These are phyloP conservation scores for Piaya cayana DNA, from an alignment of 2,113 vertebrate genomes.

Conservation along the genomic window DNA sequence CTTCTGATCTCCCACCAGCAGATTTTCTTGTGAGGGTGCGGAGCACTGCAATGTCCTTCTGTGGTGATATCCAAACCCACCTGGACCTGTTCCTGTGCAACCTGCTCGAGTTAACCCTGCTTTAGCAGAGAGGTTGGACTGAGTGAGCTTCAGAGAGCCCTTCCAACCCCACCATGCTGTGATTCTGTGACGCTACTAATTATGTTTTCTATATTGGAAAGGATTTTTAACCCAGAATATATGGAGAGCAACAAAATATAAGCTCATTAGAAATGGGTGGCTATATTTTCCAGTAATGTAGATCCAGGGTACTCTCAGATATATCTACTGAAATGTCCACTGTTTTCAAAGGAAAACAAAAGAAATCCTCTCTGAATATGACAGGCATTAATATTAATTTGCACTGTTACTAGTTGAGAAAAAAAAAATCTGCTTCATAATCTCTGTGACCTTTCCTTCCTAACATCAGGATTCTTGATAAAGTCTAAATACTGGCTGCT, in stretches of 20 bases:
- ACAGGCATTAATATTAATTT: background rate
- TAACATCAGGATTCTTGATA: conserved; percentile 4
- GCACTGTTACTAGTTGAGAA: background rate
- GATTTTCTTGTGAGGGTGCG: too few relatives aligned
- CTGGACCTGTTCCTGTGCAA: too few relatives aligned
- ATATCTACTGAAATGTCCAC: background rate
- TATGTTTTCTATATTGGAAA: background rate
- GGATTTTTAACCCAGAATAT: background rate
- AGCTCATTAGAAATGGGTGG: background rate
- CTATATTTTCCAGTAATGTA: background rate
- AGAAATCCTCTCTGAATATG: background rate
- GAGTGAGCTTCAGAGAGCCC: too few relatives aligned
- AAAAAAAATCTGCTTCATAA: background rate
- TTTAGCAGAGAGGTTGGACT: too few relatives aligned
- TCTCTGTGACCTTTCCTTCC: conserved; percentile 31
- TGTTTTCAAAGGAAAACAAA: background rate
- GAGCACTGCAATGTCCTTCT: too few relatives aligned
- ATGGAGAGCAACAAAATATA: background rate
- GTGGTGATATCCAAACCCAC: too few relatives aligned
- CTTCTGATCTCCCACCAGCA: too few relatives aligned
- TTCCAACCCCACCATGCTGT: too few relatives aligned
- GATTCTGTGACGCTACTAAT: background rate
- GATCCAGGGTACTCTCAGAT: background rate
- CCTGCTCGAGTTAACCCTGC: too few relatives aligned
- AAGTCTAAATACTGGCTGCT: background rate